A percentile compares a stretch with the other conserved stretches of the same genome.
These are phyloP conservation scores for Pseudorhombus dupliciocellatus DNA, from an alignment of 2,113 vertebrate species.

Conservation along the genomic window DNA sequence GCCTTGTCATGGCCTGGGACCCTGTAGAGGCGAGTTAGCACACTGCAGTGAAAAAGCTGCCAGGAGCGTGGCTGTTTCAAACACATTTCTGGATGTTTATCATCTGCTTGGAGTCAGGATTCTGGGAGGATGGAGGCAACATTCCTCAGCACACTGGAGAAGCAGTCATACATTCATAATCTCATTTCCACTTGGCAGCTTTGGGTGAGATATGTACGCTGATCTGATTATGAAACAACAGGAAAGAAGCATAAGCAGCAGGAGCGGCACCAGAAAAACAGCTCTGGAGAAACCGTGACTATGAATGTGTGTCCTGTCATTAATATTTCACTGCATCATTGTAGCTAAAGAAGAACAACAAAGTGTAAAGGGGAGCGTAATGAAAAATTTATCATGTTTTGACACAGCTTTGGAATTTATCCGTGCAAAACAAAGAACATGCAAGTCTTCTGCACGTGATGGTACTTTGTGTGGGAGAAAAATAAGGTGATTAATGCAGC, in stretches of 20 bases:
- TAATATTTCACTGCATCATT: constrained; percentile 79
- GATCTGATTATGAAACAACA: constrained; percentile 77
- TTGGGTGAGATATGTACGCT: constrained; percentile 69
- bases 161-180: constrained; percentile 72
- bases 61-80: constrained; percentile 8
- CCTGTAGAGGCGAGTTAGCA: not conserved
- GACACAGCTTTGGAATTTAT: constrained; percentile 64
- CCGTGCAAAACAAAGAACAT: constrained; percentile 53
- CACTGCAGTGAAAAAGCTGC: not conserved
- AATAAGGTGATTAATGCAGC: constrained; percentile 49
- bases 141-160: constrained; percentile 57
- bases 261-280: constrained; percentile 53
- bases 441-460: not conserved
- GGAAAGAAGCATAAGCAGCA: constrained; percentile 64
- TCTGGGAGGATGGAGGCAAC: constrained; percentile 25
- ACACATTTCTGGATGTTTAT: constrained; percentile 42
- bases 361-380: constrained; percentile 69
- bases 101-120: constrained; percentile 27
- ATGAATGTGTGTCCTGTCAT: constrained; percentile 71
- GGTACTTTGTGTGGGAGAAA: constrained; percentile 37
- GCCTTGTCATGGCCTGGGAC: constrained; percentile 5
- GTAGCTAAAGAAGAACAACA: constrained; percentile 70
- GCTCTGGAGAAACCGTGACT: constrained; percentile 44
- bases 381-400: constrained; percentile 79
- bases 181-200: constrained; percentile 72